These are phyloP conservation scores for Phalacrocorax pelagicus DNA, from an alignment of 2,113 vertebrate species.

Conservation along the genomic window DNA sequence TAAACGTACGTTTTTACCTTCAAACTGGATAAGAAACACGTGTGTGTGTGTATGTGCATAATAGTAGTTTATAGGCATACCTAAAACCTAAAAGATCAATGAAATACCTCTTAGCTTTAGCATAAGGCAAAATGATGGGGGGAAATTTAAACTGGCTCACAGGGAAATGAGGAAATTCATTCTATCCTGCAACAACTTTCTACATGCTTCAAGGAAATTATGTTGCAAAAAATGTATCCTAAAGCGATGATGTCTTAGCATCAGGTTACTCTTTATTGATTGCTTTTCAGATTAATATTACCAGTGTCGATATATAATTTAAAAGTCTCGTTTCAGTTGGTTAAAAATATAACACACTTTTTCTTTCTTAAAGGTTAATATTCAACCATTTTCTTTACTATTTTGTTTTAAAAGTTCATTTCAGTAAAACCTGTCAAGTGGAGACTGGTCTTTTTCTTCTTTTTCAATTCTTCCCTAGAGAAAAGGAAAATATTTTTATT, in stretches of 20 bases:
- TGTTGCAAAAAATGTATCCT: neutral
- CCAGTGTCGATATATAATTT: neutral
- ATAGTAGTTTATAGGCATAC: neutral
- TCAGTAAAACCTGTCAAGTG: neutral
- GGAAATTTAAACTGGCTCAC: neutral
- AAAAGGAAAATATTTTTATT: neutral
- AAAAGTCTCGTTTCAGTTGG: neutral
- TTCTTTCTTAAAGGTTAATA: neutral
- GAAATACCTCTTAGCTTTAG: neutral
- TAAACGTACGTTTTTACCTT: neutral
- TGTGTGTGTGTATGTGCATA: accelerated
- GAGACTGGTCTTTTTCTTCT: neutral
- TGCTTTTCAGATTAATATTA: neutral
- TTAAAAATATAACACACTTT: neutral
- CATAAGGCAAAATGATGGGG: neutral
- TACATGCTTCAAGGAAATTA: neutral
- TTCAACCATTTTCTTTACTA: neutral
- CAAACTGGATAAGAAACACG: neutral
- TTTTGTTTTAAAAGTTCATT: conserved; percentile 8
- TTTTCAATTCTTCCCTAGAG: neutral
- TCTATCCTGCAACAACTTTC: neutral
- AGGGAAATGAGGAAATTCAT: neutral
- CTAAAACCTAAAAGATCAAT: neutral
- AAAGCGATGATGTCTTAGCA: neutral
- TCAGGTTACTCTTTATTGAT: neutral